Conservation (phyloP, 2,888 invertebrate species). For the Resseliella maxima region DNA sequence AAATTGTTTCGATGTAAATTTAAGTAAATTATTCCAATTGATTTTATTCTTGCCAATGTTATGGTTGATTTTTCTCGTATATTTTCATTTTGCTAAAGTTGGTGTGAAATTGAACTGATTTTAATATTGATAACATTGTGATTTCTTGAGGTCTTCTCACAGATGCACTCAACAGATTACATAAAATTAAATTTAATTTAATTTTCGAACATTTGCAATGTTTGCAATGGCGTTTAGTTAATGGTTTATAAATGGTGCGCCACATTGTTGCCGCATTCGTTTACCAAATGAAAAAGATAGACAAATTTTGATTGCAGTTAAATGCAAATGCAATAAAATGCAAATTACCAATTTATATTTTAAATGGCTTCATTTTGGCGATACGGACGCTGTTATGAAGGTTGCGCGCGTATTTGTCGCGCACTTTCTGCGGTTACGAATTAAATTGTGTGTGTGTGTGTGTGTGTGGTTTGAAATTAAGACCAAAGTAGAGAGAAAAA, state of each 20-base stretch:
- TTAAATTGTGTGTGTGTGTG: not conserved
- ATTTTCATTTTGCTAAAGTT: not conserved
- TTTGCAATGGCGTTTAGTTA: not conserved
- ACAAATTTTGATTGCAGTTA: not conserved
- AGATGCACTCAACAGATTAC: not conserved
- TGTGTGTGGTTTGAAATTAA: slow-evolving; percentile 8
- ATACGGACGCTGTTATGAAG: not conserved
- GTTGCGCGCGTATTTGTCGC: not conserved
- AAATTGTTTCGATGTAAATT: not conserved
- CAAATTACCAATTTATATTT: slow-evolving; percentile 45
- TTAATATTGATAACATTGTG: slow-evolving; percentile 22
- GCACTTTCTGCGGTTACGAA: not conserved
- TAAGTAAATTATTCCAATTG: not conserved
- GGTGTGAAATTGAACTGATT: slow-evolving; percentile 39
- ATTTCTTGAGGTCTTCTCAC: not conserved
- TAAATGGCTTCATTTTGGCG: slow-evolving; percentile 43
- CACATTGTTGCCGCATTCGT: too few relatives aligned
- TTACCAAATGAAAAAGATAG: not conserved
- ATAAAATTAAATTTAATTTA: slow-evolving; percentile 25
- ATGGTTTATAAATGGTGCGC: not conserved
- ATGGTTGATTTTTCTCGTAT: not conserved
- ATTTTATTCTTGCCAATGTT: too few relatives aligned
- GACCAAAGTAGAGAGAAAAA: too few relatives aligned
- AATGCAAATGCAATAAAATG: not conserved
- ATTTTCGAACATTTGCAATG: not conserved